Base-by-base conservation (phyloP, 2,797 vertebrate genomes). In the Capromys pilorides region DNA sequence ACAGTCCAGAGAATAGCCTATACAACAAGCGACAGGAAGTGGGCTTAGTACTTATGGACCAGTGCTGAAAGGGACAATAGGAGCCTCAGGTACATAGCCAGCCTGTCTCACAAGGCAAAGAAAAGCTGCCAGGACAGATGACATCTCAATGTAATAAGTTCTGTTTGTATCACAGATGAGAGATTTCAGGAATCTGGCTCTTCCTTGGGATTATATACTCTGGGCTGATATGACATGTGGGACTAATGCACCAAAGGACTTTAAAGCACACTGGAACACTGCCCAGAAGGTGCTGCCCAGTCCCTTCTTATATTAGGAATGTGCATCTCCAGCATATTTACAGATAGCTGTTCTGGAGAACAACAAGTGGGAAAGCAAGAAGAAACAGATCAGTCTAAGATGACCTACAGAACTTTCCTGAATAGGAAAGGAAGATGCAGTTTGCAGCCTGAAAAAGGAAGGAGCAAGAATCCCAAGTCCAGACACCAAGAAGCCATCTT, bases 401-500 rank as follows among this genome's bases (percentile, higher is more conserved):
- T 10, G 26, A 39, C 2, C 6, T 14, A 4, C 18, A 83, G 12
- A 7, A 77, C 21, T 39, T 14, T 33, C 54, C 54, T 71, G 39
- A 41, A 75, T 21, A 33, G 39, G 61, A 36, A 39, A 41, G 51
- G 49, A 49, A 62, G 59, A 49, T 10, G 1, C 8, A 11, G 31
- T 12, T n/a, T 24, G 49, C 4, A 59, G 39, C 9, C 75, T 67
- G 4, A 33, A 66, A 69, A 85, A n/a, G 0, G 14, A 69, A 45
- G 54, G 5, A 11, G 26, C 21, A 41, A 81, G 51, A 28, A 31
- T n/a, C 10, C 0, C 2, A 59, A 0, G 0, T 1, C 49, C 18
- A 26, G 41, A 11, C 1, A 6, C 12, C 14, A 57, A 9, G 8
- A 69, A 9, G 18, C 24, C 0, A 0, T 31, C 31, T 14, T 67